A percentile compares a stretch with the other conserved stretches of the same genome.
Evolutionary conservation across 2,888 invertebrate species (phyloP).

Genomic region (Drosophila paracracens): DNA sequence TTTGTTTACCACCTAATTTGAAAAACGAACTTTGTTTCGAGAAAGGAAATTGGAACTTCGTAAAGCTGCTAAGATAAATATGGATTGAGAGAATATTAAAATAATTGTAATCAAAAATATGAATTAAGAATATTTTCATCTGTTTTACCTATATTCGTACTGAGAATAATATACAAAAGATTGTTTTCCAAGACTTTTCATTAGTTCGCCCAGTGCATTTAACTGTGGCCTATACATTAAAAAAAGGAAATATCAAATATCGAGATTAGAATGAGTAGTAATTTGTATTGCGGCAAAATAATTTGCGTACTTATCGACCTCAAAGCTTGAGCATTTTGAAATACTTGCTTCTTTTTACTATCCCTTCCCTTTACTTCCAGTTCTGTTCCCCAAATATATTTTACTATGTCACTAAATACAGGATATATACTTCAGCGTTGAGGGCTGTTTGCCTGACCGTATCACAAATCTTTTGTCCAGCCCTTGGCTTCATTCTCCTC

Average conservation of each 20-base stretch:
- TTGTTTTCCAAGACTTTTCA: not conserved
- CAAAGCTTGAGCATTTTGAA: not conserved
- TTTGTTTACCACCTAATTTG: not conserved
- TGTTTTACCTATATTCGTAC: too few species aligned
- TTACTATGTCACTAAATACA: not conserved
- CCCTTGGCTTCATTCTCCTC: conserved; percentile 31
- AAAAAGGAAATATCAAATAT: not conserved
- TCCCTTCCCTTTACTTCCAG: not conserved
- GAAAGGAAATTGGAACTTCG: not conserved
- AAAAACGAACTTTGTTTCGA: not conserved
- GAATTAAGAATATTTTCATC: not conserved
- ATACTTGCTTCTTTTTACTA: not conserved
- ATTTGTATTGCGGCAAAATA: not conserved
- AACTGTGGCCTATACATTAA: not conserved
- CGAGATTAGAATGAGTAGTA: not conserved
- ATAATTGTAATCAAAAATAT: not conserved
- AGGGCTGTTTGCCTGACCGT: conserved; percentile 9
- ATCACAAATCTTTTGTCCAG: conserved; percentile 39
- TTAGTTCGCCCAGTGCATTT: not conserved
- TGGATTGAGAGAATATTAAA: not conserved
- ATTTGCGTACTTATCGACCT: not conserved
- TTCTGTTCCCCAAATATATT: not conserved
- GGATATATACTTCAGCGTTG: not conserved
- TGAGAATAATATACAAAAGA: not conserved
- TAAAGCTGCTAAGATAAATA: not conserved